Percentiles rank a stretch among this genome's conserved stretches.
Evolutionary conservation across 2,113 vertebrate genomes (phyloP).

Genomic region (Cynopterus brachyotis): DNA sequence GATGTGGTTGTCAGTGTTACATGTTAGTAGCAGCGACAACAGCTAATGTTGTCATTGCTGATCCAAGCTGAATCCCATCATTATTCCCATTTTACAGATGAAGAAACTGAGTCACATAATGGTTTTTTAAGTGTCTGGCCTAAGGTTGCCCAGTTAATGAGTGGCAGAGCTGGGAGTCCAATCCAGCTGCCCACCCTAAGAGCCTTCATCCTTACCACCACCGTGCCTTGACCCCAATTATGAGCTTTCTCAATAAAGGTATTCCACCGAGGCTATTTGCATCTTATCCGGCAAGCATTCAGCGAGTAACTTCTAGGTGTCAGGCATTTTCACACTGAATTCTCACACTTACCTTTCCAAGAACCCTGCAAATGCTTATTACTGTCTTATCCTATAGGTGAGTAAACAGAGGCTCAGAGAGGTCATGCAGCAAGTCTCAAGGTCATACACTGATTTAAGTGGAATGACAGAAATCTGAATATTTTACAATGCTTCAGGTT

Average conservation of each 20-base stretch:
- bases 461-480: neutral
- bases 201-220: neutral
- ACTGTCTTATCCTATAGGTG: neutral
- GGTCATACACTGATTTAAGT: neutral
- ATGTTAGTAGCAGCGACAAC: no score
- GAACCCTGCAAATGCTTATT: neutral
- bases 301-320: neutral
- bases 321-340: neutral
- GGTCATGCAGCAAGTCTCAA: neutral
- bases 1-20: neutral
- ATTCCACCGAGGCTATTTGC: neutral
- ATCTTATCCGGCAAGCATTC: neutral
- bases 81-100: neutral
- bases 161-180: neutral
- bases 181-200: neutral
- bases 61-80: neutral
- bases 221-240: neutral
- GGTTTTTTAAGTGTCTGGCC: neutral
- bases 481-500: neutral
- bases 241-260: neutral
- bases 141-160: neutral
- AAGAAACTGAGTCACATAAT: neutral
- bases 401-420: neutral
- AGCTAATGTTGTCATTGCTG: neutral
- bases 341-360: neutral